These are phyloP conservation scores for Hafferia zeledoni DNA, from an alignment of 2,797 vertebrate species.

Conservation along the genomic window DNA sequence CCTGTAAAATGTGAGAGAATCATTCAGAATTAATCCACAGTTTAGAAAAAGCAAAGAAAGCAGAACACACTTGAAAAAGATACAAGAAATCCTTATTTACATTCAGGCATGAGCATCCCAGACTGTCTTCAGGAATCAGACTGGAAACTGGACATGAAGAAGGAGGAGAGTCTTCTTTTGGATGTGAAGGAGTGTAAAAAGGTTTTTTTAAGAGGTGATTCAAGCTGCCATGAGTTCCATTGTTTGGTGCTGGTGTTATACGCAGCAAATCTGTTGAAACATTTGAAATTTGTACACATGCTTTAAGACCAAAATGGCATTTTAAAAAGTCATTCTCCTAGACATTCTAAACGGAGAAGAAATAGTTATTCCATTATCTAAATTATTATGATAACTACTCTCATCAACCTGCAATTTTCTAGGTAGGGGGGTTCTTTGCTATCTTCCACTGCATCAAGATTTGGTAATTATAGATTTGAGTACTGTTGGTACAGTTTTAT, in stretches of 20 bases:
- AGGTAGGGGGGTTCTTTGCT: background rate
- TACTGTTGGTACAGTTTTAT: background rate
- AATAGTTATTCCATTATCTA: background rate
- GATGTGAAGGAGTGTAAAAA: slow-evolving; percentile 77
- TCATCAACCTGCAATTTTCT: background rate
- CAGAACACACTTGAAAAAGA: background rate
- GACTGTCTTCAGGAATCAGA: background rate
- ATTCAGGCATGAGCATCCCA: slow-evolving; percentile 74
- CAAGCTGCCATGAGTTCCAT: slow-evolving; percentile 93
- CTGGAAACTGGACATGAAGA: slow-evolving; percentile 66
- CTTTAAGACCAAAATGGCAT: background rate
- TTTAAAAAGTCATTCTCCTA: background rate
- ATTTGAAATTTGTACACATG: background rate
- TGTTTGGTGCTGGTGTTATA: slow-evolving; percentile 89
- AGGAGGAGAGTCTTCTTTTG: slow-evolving; percentile 79
- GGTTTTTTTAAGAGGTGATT: slow-evolving; percentile 90
- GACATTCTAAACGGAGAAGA: background rate
- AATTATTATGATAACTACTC: background rate
- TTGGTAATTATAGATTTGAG: background rate
- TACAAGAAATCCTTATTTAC: slow-evolving; percentile 49
- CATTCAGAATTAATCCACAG: background rate
- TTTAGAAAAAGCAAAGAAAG: background rate
- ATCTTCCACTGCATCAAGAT: background rate
- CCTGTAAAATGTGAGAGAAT: slow-evolving; percentile 65
- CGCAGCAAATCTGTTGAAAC: slow-evolving; percentile 84